Evolutionary conservation across 53 echinoderm and acorn worm species (phyloP).

Genomic region (Stichopus horrens): DNA sequence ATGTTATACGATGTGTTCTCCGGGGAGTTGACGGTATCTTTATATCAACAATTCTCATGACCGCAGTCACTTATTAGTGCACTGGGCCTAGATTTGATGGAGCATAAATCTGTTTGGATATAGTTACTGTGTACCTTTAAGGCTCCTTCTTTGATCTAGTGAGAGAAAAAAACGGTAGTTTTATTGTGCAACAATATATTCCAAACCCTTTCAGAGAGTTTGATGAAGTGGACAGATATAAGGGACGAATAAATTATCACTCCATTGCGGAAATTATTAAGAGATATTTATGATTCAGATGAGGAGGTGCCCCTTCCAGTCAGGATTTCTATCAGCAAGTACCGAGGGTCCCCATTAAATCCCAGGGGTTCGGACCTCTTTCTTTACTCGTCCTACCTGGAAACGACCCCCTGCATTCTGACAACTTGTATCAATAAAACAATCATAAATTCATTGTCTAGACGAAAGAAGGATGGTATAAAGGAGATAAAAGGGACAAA

Average conservation of each 20-base stretch:
- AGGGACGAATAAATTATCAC: neutral
- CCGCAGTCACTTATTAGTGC: neutral
- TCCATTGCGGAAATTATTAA: conserved; percentile 3
- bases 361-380: neutral
- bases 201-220: neutral
- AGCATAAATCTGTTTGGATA: neutral
- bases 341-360: neutral
- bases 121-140: neutral
- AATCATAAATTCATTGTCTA: conserved; percentile 14
- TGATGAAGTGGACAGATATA: neutral
- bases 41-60: neutral
- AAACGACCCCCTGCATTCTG: neutral
- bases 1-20: neutral
- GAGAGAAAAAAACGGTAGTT: neutral
- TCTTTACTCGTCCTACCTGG: neutral
- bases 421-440: conserved; percentile 18
- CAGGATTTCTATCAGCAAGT: too few relatives aligned
- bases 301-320: neutral
- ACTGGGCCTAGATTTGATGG: neutral
- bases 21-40: neutral
- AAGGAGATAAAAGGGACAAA: neutral
- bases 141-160: neutral
- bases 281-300: neutral
- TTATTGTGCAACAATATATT: neutral
- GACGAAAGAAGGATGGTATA: neutral